These are phyloP conservation scores for Sphaerodactylus townsendi DNA, from an alignment of 2,113 vertebrate species.

Conservation along the genomic window DNA sequence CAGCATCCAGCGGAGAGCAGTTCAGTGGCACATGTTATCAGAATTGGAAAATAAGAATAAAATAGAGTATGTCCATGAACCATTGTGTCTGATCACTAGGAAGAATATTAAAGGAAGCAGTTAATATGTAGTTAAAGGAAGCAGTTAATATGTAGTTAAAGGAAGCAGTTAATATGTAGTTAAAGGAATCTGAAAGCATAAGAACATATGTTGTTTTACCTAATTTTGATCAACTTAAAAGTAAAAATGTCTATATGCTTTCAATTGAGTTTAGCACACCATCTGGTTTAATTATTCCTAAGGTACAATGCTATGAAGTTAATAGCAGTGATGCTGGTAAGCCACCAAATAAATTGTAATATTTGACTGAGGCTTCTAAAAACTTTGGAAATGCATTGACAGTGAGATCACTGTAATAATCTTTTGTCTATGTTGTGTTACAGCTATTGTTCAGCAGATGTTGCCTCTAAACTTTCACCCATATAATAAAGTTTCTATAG, in stretches of 20 bases:
- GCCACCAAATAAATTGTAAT: conserved; percentile 59
- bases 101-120: conserved; percentile 60
- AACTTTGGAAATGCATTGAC: conserved; percentile 22
- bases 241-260: conserved; percentile 67
- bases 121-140: conserved; percentile 70
- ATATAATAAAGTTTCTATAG: conserved; percentile 9
- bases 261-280: conserved; percentile 61
- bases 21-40: neutral
- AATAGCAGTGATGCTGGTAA: conserved; percentile 62
- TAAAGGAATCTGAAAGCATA: conserved; percentile 64
- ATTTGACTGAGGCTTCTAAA: conserved; percentile 42
- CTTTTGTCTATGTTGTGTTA: conserved; percentile 40
- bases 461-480: conserved; percentile 36
- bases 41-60: neutral
- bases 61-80: neutral
- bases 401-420: conserved; percentile 61
- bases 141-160: conserved; percentile 67
- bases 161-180: conserved; percentile 67
- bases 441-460: conserved; percentile 44
- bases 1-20: neutral
- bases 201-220: conserved; percentile 75
- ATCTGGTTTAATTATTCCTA: conserved; percentile 80
- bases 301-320: conserved; percentile 70
- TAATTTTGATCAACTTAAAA: conserved; percentile 76
- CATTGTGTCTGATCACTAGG: conserved; percentile 54